Percentiles rank a stretch among this genome's conserved stretches.
These are phyloP conservation scores for Gastracanthus pulcherrimus DNA, from an alignment of 2,888 invertebrate species.

Conservation along the genomic window DNA sequence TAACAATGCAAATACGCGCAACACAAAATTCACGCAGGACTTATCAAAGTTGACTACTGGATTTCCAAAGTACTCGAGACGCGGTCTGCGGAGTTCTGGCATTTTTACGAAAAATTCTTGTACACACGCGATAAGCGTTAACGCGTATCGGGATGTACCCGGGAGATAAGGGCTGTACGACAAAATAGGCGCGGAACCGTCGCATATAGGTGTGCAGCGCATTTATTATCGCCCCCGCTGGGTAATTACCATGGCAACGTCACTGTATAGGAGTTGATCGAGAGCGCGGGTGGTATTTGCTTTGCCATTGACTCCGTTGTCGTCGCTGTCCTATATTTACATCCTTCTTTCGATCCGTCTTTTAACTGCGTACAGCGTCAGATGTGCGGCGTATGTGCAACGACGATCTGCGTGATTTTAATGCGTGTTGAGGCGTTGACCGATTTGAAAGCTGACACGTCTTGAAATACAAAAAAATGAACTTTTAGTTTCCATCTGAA, in stretches of 20 bases:
- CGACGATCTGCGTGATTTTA: neutral
- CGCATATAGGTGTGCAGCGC: neutral
- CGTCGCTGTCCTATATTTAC: neutral
- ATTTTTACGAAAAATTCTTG: neutral
- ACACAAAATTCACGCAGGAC: neutral
- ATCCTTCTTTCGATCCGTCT: neutral
- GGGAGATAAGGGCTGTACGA: neutral
- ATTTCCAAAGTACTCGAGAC: neutral
- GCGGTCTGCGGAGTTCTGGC: too few species aligned
- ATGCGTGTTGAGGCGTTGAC: neutral
- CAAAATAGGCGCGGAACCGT: neutral
- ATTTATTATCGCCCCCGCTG: neutral
- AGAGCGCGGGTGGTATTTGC: constrained; percentile 2
- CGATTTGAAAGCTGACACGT: too few species aligned
- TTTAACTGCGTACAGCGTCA: neutral
- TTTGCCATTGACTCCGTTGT: too few species aligned
- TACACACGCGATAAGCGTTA: neutral
- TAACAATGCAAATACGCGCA: neutral
- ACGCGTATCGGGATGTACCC: neutral
- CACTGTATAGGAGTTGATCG: neutral
- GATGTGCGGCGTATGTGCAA: neutral
- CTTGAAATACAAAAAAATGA: too few species aligned
- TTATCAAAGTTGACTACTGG: constrained; percentile 1
- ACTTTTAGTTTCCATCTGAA: too few species aligned
- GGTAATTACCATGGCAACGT: constrained; percentile 14